Evolutionary conservation across 2,797 vertebrate species (phyloP), one percentile per base, ranked within the genome.

Genomic region (Botia kubotai): DNA sequence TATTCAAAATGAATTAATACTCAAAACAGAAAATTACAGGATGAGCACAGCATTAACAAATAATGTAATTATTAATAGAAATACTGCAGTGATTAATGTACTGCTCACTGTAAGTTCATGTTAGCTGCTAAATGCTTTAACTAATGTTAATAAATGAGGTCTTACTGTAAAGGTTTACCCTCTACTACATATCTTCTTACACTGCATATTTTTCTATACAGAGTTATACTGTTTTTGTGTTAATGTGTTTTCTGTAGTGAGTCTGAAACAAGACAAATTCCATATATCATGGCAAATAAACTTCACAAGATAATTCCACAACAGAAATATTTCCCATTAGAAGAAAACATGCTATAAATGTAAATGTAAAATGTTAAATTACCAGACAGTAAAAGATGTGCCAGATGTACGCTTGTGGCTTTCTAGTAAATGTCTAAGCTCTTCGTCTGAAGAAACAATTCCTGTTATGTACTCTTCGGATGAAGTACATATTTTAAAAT

Each of bases 401-500:
- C 39, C 39, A 6, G 66, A 68, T 46, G 19, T 39, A 21, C n/a
- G 2, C 39, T 46, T 68, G 39, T 48, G 66, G 6, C 19, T 68
- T 23, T 68, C 66, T 19, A 68, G 66, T 2, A 68, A 12, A 23
- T 46, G 19, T 68, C 1, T 46, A 0, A 23, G 19, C 8, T 48
- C 39, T 23, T 68, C 39, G 6, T 46, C 39, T 48, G 12, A 68
- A 48, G 66, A 68, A 68, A 68, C 39, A 1, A 68, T 48, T 46
- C 19, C 39, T 21, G n/a, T 67, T 4, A 67, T 67, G 19, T 14
- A 67, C 19, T 46, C 11, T 67, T 21, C n/a, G 1, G n/a, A 6
- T 67, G n/a, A 23, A 3, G 65, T 46, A 67, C 36, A 67, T 46
- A 46, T 46, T 68, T 46, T 68, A 6, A 68, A 68, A 68, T 46